These are phyloP conservation scores for Lanius ludovicianus DNA, from an alignment of 2,113 vertebrate genomes.

Conservation along the genomic window DNA sequence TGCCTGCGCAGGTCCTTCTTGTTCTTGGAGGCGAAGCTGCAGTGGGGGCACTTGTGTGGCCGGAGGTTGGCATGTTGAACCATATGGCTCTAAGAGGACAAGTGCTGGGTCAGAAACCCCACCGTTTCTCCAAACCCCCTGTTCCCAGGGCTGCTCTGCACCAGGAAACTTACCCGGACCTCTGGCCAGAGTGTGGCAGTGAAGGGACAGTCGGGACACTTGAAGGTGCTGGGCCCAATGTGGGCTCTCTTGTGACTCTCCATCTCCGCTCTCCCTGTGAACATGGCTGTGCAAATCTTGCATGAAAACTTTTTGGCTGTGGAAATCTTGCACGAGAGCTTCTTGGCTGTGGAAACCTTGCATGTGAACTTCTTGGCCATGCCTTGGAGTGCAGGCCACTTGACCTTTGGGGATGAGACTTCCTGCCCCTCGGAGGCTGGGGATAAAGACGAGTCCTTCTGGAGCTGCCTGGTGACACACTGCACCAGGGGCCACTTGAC, in stretches of 20 bases:
- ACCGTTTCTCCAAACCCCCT: background rate
- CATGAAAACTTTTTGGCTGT: slow-evolving; percentile 92
- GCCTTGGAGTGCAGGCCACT: slow-evolving; percentile 25
- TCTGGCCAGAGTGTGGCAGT: slow-evolving; percentile 88
- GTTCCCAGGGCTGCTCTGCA: background rate
- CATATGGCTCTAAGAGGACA: slow-evolving; percentile 85
- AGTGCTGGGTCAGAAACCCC: background rate
- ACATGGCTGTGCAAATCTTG: slow-evolving; percentile 91
- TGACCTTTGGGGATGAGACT: slow-evolving; percentile 17
- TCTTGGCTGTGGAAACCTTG: slow-evolving; percentile 47
- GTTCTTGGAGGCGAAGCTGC: slow-evolving; percentile 98
- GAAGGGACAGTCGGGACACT: slow-evolving; percentile 93
- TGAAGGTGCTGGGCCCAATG: slow-evolving; percentile 87
- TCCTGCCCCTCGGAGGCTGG: slow-evolving; percentile 52
- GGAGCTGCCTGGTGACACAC: slow-evolving; percentile 55
- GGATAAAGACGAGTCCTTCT: slow-evolving; percentile 36
- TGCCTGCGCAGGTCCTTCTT: slow-evolving; percentile 96
- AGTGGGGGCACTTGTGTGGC: slow-evolving; percentile 92
- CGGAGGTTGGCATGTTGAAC: slow-evolving; percentile 87
- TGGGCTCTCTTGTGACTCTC: slow-evolving; percentile 98
- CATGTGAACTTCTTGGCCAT: slow-evolving; percentile 62
- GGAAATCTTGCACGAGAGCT: slow-evolving; percentile 56
- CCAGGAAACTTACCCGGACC: slow-evolving; percentile 81
- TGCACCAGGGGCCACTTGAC: slow-evolving; percentile 73
- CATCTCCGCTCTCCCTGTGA: slow-evolving; percentile 94